Evolutionary conservation across 64 coral and sea anemone genomes (phyloP), one percentile per base, ranked within the genome.

Genomic region (Stylophora pistillata): DNA sequence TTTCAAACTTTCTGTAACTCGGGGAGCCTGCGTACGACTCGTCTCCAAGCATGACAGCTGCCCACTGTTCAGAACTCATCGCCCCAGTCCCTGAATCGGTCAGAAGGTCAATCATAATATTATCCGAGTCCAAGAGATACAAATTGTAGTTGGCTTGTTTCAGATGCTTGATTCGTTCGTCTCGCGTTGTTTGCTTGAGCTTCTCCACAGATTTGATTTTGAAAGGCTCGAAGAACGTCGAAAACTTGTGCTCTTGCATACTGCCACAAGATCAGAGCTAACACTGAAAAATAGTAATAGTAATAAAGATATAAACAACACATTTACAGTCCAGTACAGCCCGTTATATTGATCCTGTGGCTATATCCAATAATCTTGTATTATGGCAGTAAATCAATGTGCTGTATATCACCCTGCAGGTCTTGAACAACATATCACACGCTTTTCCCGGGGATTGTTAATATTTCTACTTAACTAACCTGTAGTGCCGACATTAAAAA

Each of bases 1-100:
- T 23, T 71, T 94, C 92, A 84, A 94, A 89, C 32, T 89, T 88
- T n/a, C 34, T 53, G 31, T 64, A 94, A 81, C 92, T 94, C 13
- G 70, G 72, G 10, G 92, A 94, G 58, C 92, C 92, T n/a, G 92
- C 92, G 58, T 94, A 94, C 70, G 87, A 69, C 63, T 94, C 86
- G 34, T 94, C 92, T 20, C 92, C 92, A 56, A 85, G 57, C 86
- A 94, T 92, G 15, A 92, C 53, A 17, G 91, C 91, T 30, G 91
- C 73, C 91, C 91, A 92, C 76, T 92, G 91, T 30, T 92, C 74
- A 1, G 63, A 62, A 34, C 91, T 92, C 91, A 92, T 92, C 58
- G 91, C 91, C 21, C 91, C 91, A 29, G 91, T 92, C 28, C 91
- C 91, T 3, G 91, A 92, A 54, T 92, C 91, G 23, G 91, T 92